phyloP scores from a whole-genome alignment of 2,113 vertebrate species.

The Odocoileus hemionus region DNA sequence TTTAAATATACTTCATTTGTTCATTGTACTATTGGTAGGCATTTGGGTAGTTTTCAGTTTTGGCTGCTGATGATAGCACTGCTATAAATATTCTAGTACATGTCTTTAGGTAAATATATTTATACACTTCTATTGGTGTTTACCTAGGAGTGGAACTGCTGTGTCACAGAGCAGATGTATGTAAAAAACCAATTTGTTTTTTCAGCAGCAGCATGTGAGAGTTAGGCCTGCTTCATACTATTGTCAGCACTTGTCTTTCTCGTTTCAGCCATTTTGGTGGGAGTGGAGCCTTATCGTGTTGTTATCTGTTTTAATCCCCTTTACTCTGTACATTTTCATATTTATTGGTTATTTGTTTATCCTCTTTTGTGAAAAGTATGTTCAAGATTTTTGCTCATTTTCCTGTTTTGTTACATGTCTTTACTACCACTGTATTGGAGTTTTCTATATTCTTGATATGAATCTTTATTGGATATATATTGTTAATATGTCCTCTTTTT shows the following conservation, averaged over 20 bases:
- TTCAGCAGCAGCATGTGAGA: background rate
- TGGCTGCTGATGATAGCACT: background rate
- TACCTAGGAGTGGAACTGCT: background rate
- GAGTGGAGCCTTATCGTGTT: background rate
- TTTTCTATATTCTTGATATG: background rate
- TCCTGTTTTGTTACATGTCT: background rate
- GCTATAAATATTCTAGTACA: background rate
- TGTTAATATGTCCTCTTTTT: background rate
- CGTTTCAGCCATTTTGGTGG: background rate
- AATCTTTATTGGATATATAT: background rate
- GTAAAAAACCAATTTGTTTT: background rate
- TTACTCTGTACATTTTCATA: background rate
- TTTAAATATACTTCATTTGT: background rate
- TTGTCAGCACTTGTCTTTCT: background rate
- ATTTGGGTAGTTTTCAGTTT: background rate
- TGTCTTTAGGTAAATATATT: background rate
- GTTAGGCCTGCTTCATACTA: background rate
- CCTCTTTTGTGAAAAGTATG: background rate
- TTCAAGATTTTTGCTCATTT: background rate
- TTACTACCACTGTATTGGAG: background rate
- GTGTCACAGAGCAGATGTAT: background rate
- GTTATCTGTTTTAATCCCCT: background rate
- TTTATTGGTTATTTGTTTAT: background rate
- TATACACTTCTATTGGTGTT: background rate
- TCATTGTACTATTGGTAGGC: background rate